A percentile compares a stretch with the other conserved stretches of the same genome.
phyloP scores from a whole-genome alignment of 2,888 invertebrate genomes.

The Drosophila rubida region DNA sequence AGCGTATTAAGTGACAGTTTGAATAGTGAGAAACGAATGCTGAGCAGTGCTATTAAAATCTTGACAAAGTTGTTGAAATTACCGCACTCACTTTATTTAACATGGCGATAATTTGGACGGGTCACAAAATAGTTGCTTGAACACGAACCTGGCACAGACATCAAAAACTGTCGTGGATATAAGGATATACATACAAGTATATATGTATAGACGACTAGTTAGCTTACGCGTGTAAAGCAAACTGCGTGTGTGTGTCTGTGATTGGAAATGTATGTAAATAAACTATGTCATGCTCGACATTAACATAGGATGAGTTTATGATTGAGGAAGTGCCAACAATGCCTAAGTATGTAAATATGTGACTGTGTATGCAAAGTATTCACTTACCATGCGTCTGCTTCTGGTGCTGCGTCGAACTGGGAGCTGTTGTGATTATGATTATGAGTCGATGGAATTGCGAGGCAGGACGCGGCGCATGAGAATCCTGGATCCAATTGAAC shows the following conservation, averaged over 20 bases:
- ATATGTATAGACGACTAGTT: neutral
- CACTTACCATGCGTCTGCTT: conserved; percentile 5
- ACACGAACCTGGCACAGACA: conserved; percentile 33
- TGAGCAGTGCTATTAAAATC: conserved; percentile 6
- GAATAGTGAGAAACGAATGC: conserved; percentile 3
- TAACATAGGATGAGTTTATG: conserved; percentile 3
- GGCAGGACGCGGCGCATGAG: conserved; percentile 14
- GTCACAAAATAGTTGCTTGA: conserved; percentile 39
- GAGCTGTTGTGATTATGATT: conserved; percentile 17
- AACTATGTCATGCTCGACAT: neutral
- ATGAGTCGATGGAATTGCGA: conserved; percentile 21
- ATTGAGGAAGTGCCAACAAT: conserved; percentile 11
- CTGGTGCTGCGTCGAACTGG: conserved; percentile 10
- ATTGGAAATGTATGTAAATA: conserved; percentile 1
- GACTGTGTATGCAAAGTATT: neutral
- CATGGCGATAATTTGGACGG: conserved; percentile 51
- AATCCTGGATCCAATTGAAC: conserved; percentile 30
- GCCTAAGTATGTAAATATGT: conserved; percentile 5
- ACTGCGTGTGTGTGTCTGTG: neutral
- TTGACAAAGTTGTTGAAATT: conserved; percentile 45
- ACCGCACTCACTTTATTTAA: conserved; percentile 39
- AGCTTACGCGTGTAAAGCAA: neutral
- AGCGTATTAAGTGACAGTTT: conserved; percentile 24
- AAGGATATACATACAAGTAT: neutral
- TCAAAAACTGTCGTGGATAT: conserved; percentile 12